Conservation (phyloP, 2,888 invertebrate genomes). For the Oscheius sp. region DNA sequence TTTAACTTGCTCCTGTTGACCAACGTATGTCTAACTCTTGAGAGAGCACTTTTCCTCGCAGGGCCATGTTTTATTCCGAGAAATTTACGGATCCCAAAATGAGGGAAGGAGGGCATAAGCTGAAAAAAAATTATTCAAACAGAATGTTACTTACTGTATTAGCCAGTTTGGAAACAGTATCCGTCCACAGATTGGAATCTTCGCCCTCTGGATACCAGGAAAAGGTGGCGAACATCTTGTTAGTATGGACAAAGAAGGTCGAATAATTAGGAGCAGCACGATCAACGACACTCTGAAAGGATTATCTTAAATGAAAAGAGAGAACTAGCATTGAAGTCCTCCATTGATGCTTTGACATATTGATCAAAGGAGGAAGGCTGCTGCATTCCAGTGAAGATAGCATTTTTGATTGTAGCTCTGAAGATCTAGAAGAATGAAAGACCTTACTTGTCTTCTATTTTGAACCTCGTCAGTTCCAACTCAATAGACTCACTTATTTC, state of each 20-base stretch:
- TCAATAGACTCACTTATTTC: conserved; percentile 56
- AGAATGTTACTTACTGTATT: conserved; percentile 11
- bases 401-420: conserved; percentile 41
- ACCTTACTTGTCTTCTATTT: conserved; percentile 35
- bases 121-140: conserved; percentile 17
- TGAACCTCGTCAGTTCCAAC: conserved; percentile 48
- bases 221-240: conserved; percentile 53
- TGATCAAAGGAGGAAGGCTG: conserved; percentile 55
- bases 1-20: conserved; percentile 35
- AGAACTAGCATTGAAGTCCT: conserved; percentile 42
- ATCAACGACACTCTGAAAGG: conserved; percentile 44
- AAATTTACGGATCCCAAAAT: conserved; percentile 64
- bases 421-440: background rate
- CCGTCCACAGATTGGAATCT: conserved; percentile 35
- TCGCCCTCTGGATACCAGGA: conserved; percentile 54
- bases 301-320: background rate
- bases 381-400: conserved; percentile 48
- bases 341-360: conserved; percentile 51
- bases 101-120: conserved; percentile 59
- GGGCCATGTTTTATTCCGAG: conserved; percentile 60
- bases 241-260: conserved; percentile 53
- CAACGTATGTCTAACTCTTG: conserved; percentile 29
- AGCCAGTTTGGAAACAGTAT: conserved; percentile 39
- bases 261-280: conserved; percentile 54
- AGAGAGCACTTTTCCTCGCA: conserved; percentile 40